Evolutionary conservation across 64 coral and sea anemone species (phyloP).

Genomic region (Dendrophyllia cribrosa): DNA sequence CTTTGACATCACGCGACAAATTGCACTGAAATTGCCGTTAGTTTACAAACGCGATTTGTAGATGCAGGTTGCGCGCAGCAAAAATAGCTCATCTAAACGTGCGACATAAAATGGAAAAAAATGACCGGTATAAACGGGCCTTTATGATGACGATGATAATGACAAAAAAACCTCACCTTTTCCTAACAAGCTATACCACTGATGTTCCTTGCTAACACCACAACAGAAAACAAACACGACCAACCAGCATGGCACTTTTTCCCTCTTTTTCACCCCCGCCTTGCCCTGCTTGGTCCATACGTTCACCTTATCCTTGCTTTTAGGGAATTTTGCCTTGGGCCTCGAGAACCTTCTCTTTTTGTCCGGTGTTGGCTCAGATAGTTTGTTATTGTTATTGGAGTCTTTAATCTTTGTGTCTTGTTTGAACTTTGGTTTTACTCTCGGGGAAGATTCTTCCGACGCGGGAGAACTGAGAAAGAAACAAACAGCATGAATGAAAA

Average conservation of each 20-base stretch:
- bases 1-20: too few relatives aligned
- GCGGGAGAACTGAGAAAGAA: neutral
- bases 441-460: conserved; percentile 8
- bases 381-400: neutral
- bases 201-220: conserved; percentile 42
- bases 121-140: too few relatives aligned
- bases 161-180: neutral
- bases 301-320: conserved; percentile 44
- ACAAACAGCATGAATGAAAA: neutral
- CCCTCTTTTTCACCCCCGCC: neutral
- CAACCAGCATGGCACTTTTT: conserved; percentile 9
- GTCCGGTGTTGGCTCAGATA: neutral
- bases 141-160: too few relatives aligned
- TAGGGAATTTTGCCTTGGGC: conserved; percentile 40
- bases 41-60: too few relatives aligned
- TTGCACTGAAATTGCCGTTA: too few relatives aligned
- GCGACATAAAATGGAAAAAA: too few relatives aligned
- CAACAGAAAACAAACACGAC: conserved; percentile 21
- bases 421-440: conserved; percentile 32
- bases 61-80: too few relatives aligned
- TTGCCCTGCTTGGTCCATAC: conserved; percentile 25
- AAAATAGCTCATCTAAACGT: too few relatives aligned
- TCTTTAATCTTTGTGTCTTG: neutral
- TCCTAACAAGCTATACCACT: conserved; percentile 35
- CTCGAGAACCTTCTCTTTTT: conserved; percentile 10